phyloP scores from a whole-genome alignment of 2,797 vertebrate species.

The Emydoidea blandingii region DNA sequence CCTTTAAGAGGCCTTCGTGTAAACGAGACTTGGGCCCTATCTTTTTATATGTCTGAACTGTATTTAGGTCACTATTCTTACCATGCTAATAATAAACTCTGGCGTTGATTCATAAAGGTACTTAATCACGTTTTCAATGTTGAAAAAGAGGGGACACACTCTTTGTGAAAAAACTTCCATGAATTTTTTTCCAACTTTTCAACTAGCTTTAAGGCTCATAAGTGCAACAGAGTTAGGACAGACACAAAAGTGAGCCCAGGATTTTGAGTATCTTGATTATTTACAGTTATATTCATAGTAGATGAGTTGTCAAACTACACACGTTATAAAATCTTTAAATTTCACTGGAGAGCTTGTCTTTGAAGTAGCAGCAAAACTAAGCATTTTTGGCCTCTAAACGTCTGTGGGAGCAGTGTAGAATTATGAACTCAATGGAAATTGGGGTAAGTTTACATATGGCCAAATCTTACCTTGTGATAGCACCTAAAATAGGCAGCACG shows the following conservation, averaged over 20 bases:
- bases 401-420: neutral
- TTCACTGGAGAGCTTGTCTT: neutral
- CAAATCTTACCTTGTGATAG: slow-evolving; percentile 85
- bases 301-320: neutral
- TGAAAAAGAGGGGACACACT: neutral
- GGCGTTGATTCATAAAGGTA: neutral
- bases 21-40: neutral
- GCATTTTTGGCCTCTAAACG: neutral
- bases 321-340: neutral
- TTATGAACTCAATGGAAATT: neutral
- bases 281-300: neutral
- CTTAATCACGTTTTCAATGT: neutral
- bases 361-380: neutral
- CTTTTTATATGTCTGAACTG: neutral
- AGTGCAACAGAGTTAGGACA: neutral
- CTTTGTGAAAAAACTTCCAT: neutral
- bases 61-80: neutral
- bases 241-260: neutral
- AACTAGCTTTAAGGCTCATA: neutral
- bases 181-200: neutral
- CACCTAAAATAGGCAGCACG: slow-evolving; percentile 87
- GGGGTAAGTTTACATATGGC: fast-evolving
- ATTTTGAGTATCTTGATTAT: neutral
- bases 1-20: neutral
- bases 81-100: neutral